Conservation (phyloP, 2,113 vertebrate genomes). For the Felis catus region F.catus_Fca126_mat1.0 CM031421.1:93647501-93648000, state of each 20-base stretch:
- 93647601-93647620: neutral
- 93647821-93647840: neutral
- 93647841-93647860: too few relatives aligned
- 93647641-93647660: neutral
- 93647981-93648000: too few relatives aligned
- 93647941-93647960: too few relatives aligned
- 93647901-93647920: too few relatives aligned
- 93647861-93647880: too few relatives aligned
- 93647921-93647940: too few relatives aligned
- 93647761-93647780: neutral
- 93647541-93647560: neutral
- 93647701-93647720: neutral
- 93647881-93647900: too few relatives aligned
- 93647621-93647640: neutral
- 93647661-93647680: neutral
- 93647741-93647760: neutral
- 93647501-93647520: neutral
- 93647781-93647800: too few relatives aligned
- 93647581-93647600: neutral
- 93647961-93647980: too few relatives aligned
- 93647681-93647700: neutral
- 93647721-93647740: neutral
- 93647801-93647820: too few relatives aligned
- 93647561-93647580: neutral
- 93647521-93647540: neutral